Evolutionary conservation across 2,797 vertebrate genomes (phyloP).

Genomic region (Phalloptychus januarius): DNA sequence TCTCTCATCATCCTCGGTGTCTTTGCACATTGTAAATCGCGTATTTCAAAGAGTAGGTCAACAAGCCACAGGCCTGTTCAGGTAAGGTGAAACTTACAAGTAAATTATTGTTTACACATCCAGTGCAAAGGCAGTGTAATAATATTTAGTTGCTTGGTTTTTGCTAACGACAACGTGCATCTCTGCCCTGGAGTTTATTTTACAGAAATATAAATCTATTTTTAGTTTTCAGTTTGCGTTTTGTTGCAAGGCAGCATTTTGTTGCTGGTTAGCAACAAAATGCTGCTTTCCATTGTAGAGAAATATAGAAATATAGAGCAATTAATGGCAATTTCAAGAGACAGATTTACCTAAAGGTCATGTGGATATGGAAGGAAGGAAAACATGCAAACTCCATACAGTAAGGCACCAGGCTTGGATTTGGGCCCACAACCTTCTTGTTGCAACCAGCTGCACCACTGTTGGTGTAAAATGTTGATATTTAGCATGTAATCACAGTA

Average conservation of each 20-base stretch:
- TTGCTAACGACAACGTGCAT: background rate
- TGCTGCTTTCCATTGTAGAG: background rate
- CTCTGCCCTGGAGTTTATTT: background rate
- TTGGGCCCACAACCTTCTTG: background rate
- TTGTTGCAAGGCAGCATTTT: background rate
- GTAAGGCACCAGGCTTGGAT: background rate
- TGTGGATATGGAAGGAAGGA: background rate
- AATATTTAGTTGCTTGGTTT: background rate
- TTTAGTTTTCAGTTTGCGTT: background rate
- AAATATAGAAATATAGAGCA: background rate
- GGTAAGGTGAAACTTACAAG: conserved; percentile 38
- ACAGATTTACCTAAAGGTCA: background rate
- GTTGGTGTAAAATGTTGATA: background rate
- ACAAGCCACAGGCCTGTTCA: conserved; percentile 32
- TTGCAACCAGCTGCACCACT: background rate
- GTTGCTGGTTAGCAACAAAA: background rate
- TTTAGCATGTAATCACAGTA: background rate
- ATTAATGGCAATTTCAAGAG: background rate
- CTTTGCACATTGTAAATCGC: conserved; percentile 31
- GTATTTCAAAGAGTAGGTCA: conserved; percentile 19
- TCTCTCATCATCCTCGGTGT: conserved; percentile 16
- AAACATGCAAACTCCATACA: background rate
- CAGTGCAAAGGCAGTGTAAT: background rate
- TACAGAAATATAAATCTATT: background rate
- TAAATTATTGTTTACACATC: conserved; percentile 22